A percentile compares a stretch with the other conserved stretches of the same genome.
Evolutionary conservation across 2,888 invertebrate species (phyloP).

Genomic region (Lobophora halterata): DNA sequence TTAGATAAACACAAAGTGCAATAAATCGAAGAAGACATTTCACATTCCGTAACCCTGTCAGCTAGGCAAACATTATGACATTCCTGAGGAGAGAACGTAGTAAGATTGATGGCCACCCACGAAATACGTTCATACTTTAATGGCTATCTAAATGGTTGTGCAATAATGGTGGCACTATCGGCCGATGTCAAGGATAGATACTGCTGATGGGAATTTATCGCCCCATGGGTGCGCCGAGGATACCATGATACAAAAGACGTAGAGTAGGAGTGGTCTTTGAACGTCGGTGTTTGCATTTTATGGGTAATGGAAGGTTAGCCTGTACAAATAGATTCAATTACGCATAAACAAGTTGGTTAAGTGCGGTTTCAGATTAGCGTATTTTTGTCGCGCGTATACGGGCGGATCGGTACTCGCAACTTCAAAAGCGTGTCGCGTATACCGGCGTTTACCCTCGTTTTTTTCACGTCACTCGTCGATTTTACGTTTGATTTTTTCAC

Average conservation of each 20-base stretch:
- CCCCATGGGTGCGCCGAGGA: conserved; percentile 63
- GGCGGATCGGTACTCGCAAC: no score
- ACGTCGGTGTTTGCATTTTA: conserved; percentile 56
- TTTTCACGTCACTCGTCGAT: no score
- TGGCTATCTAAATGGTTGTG: conserved; percentile 71
- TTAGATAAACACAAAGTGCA: conserved; percentile 22
- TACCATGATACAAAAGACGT: conserved; percentile 52
- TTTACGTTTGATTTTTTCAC: no score
- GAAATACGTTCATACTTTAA: conserved; percentile 72
- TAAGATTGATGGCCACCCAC: conserved; percentile 62
- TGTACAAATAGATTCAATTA: conserved; percentile 40
- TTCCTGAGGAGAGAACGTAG: conserved; percentile 40
- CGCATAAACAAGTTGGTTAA: conserved; percentile 14
- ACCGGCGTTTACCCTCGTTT: no score
- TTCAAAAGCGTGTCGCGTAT: no score
- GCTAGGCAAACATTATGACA: conserved; percentile 42
- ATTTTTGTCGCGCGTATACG: no score
- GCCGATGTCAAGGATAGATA: conserved; percentile 71
- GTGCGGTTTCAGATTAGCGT: no score
- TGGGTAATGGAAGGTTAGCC: conserved; percentile 64
- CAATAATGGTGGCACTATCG: conserved; percentile 66
- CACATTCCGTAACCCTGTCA: conserved; percentile 27
- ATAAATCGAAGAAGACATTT: conserved; percentile 26
- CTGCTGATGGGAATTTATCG: conserved; percentile 71
- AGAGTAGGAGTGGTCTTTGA: conserved; percentile 61